Conservation (phyloP, 2,113 vertebrate species). For the Verasper variegatus region DNA sequence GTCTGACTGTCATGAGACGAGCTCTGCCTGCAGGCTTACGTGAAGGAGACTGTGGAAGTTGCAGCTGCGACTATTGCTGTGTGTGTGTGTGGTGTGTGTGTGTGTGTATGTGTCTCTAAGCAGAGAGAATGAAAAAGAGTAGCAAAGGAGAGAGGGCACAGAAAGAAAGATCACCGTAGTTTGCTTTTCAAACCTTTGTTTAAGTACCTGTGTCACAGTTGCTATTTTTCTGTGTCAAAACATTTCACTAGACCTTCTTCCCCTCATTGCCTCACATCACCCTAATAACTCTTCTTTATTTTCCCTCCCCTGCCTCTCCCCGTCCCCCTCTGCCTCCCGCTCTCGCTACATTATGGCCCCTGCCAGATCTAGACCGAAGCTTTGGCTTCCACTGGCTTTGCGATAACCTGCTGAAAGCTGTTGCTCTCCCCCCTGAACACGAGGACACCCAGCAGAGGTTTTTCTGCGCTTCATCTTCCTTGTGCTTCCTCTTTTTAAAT, state of each 20-base stretch:
- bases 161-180: constrained; percentile 36
- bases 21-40: constrained; percentile 11
- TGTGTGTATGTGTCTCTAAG: constrained; percentile 14
- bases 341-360: constrained; percentile 47
- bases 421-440: constrained; percentile 49
- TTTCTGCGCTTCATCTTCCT: constrained; percentile 34
- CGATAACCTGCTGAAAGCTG: constrained; percentile 75
- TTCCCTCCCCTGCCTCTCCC: constrained; percentile 37
- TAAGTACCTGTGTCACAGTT: constrained; percentile 76
- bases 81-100: not conserved
- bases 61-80: constrained; percentile 14
- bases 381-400: constrained; percentile 57
- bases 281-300: constrained; percentile 76
- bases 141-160: not conserved
- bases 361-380: constrained; percentile 52
- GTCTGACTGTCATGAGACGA: constrained; percentile 30
- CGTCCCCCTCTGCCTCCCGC: constrained; percentile 11
- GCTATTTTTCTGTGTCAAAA: constrained; percentile 76
- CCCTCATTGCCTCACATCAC: constrained; percentile 67
- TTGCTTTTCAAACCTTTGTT: constrained; percentile 62
- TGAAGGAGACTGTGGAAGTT: constrained; percentile 41
- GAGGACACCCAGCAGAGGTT: constrained; percentile 51
- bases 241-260: constrained; percentile 68
- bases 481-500: constrained; percentile 11
- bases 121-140: not conserved